Conservation (phyloP, 2,888 invertebrate species). For the Empis livida region DNA sequence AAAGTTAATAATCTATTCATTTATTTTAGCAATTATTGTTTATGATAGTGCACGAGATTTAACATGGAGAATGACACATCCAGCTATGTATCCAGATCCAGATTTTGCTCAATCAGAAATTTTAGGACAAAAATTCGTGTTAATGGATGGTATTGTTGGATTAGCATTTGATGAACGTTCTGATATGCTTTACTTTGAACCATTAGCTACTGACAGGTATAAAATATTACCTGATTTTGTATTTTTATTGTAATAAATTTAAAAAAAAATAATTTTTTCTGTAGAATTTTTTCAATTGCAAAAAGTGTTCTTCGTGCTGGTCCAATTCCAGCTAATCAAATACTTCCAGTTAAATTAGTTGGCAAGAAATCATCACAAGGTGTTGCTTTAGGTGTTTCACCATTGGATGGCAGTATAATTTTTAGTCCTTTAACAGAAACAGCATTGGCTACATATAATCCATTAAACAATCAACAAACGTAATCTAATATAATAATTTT, state of each 20-base stretch:
- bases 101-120: slow-evolving; percentile 64
- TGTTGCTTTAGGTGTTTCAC: slow-evolving; percentile 57
- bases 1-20: neutral
- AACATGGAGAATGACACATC: slow-evolving; percentile 69
- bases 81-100: slow-evolving; percentile 77
- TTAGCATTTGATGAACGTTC: slow-evolving; percentile 45
- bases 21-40: slow-evolving; percentile 26
- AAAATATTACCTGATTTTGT: neutral
- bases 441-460: slow-evolving; percentile 69
- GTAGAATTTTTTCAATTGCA: slow-evolving; percentile 61
- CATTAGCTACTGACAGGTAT: slow-evolving; percentile 51
- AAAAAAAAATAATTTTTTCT: slow-evolving; percentile 11
- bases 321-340: slow-evolving; percentile 54
- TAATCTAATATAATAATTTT: slow-evolving; percentile 22
- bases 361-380: slow-evolving; percentile 79
- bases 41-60: slow-evolving; percentile 57
- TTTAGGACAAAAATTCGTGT: slow-evolving; percentile 47
- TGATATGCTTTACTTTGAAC: slow-evolving; percentile 49
- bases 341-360: slow-evolving; percentile 60
- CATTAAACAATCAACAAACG: slow-evolving; percentile 57
- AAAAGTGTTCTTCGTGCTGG: slow-evolving; percentile 60
- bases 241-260: neutral
- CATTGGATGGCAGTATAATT: slow-evolving; percentile 56
- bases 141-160: slow-evolving; percentile 58
- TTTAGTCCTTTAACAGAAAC: slow-evolving; percentile 72